Conservation (phyloP, 2,797 vertebrate species). For the Amazonetta brasiliensis region DNA sequence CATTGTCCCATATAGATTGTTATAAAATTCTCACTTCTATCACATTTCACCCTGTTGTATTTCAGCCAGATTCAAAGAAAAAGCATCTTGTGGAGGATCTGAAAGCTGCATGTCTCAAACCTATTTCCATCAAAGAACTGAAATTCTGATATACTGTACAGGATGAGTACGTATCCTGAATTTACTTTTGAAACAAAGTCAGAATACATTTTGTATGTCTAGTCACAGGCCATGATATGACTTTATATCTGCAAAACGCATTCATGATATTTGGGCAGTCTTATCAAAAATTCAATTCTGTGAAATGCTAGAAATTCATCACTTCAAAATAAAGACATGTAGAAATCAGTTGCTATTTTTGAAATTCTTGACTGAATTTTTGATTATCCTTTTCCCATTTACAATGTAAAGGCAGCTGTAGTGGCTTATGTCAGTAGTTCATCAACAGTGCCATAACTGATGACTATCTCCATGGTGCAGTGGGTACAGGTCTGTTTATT, state of each 20-base stretch:
- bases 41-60: neutral
- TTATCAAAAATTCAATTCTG: neutral
- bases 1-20: neutral
- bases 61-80: neutral
- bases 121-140: neutral
- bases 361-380: neutral
- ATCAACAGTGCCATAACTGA: neutral
- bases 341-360: neutral
- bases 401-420: neutral
- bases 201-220: neutral
- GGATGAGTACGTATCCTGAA: neutral
- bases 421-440: neutral
- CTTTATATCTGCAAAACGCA: neutral
- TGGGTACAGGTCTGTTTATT: fast-evolving
- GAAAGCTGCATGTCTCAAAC: neutral
- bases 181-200: neutral
- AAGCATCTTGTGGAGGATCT: neutral
- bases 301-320: neutral
- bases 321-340: neutral
- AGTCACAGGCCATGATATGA: neutral
- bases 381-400: neutral
- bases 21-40: neutral
- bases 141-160: neutral
- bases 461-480: neutral
- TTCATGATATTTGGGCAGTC: neutral